Evolutionary conservation across 2,888 invertebrate genomes (phyloP), one percentile per base, ranked within the genome.

Genomic region (Diarsia brunnea): DNA sequence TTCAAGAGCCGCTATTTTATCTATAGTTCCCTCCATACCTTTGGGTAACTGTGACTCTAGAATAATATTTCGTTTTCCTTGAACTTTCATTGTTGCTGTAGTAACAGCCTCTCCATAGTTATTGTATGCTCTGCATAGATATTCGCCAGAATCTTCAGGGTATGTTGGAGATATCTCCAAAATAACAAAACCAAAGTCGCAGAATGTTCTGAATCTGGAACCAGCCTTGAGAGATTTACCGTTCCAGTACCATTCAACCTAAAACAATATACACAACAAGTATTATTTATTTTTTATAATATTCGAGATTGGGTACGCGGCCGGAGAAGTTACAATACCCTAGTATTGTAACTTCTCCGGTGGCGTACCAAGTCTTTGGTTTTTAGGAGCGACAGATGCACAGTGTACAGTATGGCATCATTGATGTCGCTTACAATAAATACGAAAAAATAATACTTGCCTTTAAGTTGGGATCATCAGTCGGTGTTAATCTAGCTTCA

Each of bases 101-200:
- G 99, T 99, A 3, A 99, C 99, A 74, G 99, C 99, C 95, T 99
- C 98, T 66, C 99, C 99, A 87, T 98, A 98, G 87, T 98, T 98
- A 89, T 99, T 99, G 77, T 97, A 97, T 27, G 99, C 99, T 90
- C 99, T 97, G 95, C 99, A 99, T 68, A 98, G 98, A 91, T 98
- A 98, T 95, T 98, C 98, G 27, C 99, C 99, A 45, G 99, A 98
- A 93, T 99, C 99, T 97, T 99, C 99, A 1, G 99, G 99, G 93
- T 99, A 99, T 19, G 99, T 99, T 0, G 99, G 99, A 14, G 99
- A 98, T 89, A 99, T 99, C 97, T 99, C 99, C 85, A 99, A 97
- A 87, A 99, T 99, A 47, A 99, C 99, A 92, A 99, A 99, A 76
- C 99, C 99, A 94, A 99, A 99, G 96, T 99, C 99, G 92, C 99